Percentiles rank a stretch among this genome's conserved stretches.
phyloP scores from a whole-genome alignment of 2,888 invertebrate species.

The Panorpa germanica region DNA sequence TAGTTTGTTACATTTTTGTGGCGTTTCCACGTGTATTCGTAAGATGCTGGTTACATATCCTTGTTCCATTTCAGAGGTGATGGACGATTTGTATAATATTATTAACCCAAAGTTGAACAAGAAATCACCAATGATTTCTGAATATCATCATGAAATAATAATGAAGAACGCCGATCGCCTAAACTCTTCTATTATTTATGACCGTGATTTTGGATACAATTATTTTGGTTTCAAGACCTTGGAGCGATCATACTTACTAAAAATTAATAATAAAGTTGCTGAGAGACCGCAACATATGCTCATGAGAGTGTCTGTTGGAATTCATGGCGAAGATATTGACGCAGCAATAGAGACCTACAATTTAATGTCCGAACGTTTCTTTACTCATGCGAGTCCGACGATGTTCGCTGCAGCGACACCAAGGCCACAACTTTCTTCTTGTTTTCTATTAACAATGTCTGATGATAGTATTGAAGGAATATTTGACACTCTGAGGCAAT shows the following conservation, averaged over 20 bases:
- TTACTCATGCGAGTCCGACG: conserved; percentile 96
- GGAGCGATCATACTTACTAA: conserved; percentile 85
- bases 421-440: conserved; percentile 84
- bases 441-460: conserved; percentile 86
- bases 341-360: conserved; percentile 92
- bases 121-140: conserved; percentile 69
- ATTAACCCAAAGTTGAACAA: conserved; percentile 52
- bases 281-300: conserved; percentile 98
- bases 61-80: conserved; percentile 55
- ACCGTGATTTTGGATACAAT: conserved; percentile 90
- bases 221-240: conserved; percentile 99
- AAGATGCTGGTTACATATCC: not conserved
- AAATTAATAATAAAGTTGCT: conserved; percentile 77
- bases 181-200: conserved; percentile 91
- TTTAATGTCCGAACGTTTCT: conserved; percentile 82
- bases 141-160: conserved; percentile 61
- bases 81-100: conserved; percentile 66
- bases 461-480: conserved; percentile 94
- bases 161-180: conserved; percentile 72
- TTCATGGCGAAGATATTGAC: conserved; percentile 87
- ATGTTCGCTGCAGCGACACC: conserved; percentile 88
- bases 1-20: not conserved
- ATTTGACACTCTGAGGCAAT: conserved; percentile 76
- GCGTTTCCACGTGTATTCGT: not conserved
- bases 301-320: conserved; percentile 93